These are phyloP conservation scores for Chloropsis cyanopogon DNA, from an alignment of 2,113 vertebrate species.

Conservation along the genomic window DNA sequence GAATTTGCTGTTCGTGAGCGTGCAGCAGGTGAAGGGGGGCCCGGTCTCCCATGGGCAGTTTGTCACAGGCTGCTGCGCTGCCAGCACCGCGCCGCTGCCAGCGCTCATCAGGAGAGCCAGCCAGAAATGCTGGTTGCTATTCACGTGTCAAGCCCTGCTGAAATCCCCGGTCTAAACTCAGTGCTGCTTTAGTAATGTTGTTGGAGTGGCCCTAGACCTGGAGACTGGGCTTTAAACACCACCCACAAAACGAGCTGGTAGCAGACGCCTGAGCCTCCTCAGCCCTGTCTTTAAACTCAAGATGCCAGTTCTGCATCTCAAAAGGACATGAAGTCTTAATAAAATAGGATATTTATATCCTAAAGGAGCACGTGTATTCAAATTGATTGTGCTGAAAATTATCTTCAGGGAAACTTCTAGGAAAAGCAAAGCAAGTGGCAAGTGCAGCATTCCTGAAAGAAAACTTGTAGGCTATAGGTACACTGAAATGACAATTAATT, in stretches of 20 bases:
- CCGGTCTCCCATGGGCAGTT: accelerated
- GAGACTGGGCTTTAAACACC: neutral
- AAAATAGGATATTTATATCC: neutral
- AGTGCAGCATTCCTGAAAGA: neutral
- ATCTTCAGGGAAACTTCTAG: neutral
- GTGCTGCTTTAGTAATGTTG: neutral
- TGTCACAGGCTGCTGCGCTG: neutral
- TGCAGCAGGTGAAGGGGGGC: neutral
- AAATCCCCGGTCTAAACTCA: neutral
- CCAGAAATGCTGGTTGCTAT: neutral
- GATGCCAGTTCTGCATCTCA: neutral
- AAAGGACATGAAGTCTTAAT: neutral
- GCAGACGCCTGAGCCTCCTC: neutral
- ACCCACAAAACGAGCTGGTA: accelerated
- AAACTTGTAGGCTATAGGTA: neutral
- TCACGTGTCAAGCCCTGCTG: neutral
- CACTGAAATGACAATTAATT: neutral
- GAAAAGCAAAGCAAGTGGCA: neutral
- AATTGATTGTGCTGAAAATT: neutral
- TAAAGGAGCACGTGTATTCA: neutral
- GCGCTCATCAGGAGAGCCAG: neutral
- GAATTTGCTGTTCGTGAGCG: neutral
- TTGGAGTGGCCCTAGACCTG: neutral
- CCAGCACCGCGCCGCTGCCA: neutral
- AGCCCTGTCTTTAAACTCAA: neutral